phyloP scores from a whole-genome alignment of 2,888 invertebrate genomes.

The Lissonota sp. region DNA sequence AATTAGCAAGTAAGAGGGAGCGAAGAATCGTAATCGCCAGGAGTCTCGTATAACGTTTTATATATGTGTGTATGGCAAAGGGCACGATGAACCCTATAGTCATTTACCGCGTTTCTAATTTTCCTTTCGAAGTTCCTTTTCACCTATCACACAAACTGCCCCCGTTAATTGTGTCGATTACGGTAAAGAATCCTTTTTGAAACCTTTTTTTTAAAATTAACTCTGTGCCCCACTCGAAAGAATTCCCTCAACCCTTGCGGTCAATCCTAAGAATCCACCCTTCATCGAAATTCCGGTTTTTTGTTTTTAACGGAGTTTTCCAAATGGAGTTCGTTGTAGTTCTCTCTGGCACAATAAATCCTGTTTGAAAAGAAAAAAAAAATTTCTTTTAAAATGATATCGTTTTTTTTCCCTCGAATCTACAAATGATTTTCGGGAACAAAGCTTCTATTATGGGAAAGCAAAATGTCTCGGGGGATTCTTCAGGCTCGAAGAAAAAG shows the following conservation, averaged over 20 bases:
- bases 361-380: slow-evolving; percentile 10
- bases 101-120: slow-evolving; percentile 53
- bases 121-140: slow-evolving; percentile 58
- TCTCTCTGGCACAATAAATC: slow-evolving; percentile 34
- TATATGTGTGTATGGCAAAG: slow-evolving; percentile 15
- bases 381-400: slow-evolving; percentile 48
- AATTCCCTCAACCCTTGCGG: slow-evolving; percentile 26
- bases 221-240: slow-evolving; percentile 13
- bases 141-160: slow-evolving; percentile 10
- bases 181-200: slow-evolving; percentile 48
- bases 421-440: too few species aligned
- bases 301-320: slow-evolving; percentile 39
- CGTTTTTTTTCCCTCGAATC: too few species aligned
- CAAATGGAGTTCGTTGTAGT: slow-evolving; percentile 40
- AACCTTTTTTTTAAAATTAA: too few species aligned
- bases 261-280: slow-evolving; percentile 52
- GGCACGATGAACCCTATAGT: slow-evolving; percentile 43
- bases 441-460: too few species aligned
- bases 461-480: neutral
- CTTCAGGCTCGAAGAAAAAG: slow-evolving; percentile 25
- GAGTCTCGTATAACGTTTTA: neutral
- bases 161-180: slow-evolving; percentile 51
- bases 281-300: slow-evolving; percentile 29
- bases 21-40: too few species aligned
- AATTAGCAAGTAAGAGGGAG: slow-evolving; percentile 62